Evolutionary conservation across 2,797 vertebrate species (phyloP).

Genomic region (Acanthurus tractus): DNA sequence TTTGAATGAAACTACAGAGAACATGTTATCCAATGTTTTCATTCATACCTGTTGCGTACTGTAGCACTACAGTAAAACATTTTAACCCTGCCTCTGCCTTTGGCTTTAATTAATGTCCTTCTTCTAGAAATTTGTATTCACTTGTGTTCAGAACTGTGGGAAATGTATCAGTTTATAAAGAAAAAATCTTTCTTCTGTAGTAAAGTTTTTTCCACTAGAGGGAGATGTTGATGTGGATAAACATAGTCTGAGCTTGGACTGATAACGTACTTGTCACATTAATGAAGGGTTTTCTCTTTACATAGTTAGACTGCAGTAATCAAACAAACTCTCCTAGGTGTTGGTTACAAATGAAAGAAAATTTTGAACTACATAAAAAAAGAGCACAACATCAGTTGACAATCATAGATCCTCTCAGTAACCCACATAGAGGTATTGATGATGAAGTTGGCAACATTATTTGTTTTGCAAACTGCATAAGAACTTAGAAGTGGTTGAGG

Average conservation of each 20-base stretch:
- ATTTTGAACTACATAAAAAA: background rate
- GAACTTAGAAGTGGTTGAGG: background rate
- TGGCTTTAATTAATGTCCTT: conserved; percentile 8
- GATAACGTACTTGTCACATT: background rate
- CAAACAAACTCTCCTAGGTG: background rate
- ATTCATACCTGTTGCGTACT: conserved; percentile 80
- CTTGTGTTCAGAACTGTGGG: background rate
- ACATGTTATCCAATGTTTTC: conserved; percentile 75
- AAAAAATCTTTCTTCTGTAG: background rate
- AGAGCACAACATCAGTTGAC: background rate
- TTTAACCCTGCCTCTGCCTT: conserved; percentile 69
- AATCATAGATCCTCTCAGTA: background rate
- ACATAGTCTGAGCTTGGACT: rapidly evolving
- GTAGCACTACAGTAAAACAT: conserved; percentile 87
- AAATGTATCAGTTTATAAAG: background rate
- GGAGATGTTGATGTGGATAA: conserved; percentile 33
- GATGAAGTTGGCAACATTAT: conserved; percentile 3
- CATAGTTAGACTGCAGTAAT: background rate
- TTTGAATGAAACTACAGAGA: conserved; percentile 59
- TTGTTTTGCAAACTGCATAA: background rate
- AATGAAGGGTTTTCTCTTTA: background rate
- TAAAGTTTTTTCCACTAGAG: conserved; percentile 59
- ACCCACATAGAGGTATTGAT: background rate
- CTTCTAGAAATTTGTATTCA: background rate
- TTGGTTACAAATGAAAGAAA: background rate